Evolutionary conservation across 1,140 invertebrate species (phyloP), one percentile per base, ranked within the genome.

Genomic region (Proales similis): DNA sequence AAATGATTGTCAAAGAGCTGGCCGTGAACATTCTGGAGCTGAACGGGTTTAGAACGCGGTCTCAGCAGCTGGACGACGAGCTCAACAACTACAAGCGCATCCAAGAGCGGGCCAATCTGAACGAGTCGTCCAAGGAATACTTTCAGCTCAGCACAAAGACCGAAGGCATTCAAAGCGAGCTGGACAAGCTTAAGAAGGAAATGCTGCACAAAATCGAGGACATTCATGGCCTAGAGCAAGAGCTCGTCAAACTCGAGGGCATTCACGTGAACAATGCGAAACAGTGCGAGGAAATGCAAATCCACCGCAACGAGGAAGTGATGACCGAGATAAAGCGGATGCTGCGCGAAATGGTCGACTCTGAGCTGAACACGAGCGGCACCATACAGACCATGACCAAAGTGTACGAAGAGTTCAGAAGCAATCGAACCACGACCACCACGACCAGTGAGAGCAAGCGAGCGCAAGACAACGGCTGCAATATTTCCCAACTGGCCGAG

Each of bases 181-280:
- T 57, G 2, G 51, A 57, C 19, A 57, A 57, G 17, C 27, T 57
- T 6, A 57, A 57, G 7, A 26, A 2, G 2, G 51, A 57, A 42
- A 57, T 57, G 51, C 51, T 57, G 29, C 51, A 57, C 27, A 57
- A 57, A 57, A 57, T 57, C 26, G 51, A 57, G 22, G 51, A 57
- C 17, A 57, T 57, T 26, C 51, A 57, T 19, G 45, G 45, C n/a
- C 27, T 57, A 1, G 51, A 57, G 14, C 45, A 36, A 12, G 51
- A 57, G 11, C 30, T 57, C 36, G 29, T 57, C 3, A 57, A 57
- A 26, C 27, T 57, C 2, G 51, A 57, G 36, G 51, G 51, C 3
- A 24, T 30, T 39, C 39, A 57, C 22, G 38, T 24, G 14, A 2
- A 22, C 1, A 26, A 57, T 3, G 19, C 36, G 22, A 39, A 29